phyloP scores from a whole-genome alignment of 2,888 invertebrate genomes.

The Hybos culiciformis region DNA sequence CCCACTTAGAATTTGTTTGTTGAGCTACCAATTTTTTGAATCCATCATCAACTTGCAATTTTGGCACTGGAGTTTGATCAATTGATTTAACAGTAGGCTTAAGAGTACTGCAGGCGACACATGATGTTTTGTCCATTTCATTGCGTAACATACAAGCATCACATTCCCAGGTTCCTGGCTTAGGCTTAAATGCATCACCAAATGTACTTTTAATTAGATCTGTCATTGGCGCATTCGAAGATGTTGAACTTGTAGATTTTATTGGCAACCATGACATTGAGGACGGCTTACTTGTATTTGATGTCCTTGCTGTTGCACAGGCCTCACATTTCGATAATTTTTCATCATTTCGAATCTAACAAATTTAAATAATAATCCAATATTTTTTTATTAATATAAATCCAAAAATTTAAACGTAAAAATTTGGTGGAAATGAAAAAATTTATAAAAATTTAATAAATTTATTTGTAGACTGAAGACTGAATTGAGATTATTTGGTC shows the following conservation, averaged over 20 bases:
- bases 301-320: constrained; percentile 38
- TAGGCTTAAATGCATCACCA: constrained; percentile 39
- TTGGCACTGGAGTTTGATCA: constrained; percentile 10
- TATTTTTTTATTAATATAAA: no score
- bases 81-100: constrained; percentile 25
- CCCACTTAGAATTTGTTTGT: constrained; percentile 39
- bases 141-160: constrained; percentile 43
- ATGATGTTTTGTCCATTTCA: constrained; percentile 33
- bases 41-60: constrained; percentile 22
- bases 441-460: no score
- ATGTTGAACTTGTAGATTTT: not conserved
- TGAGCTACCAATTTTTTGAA: constrained; percentile 29
- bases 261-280: constrained; percentile 10
- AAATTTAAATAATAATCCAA: not conserved
- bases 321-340: constrained; percentile 39
- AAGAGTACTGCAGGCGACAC: constrained; percentile 41
- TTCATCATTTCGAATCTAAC: constrained; percentile 41
- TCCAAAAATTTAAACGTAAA: no score
- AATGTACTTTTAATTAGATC: constrained; percentile 20
- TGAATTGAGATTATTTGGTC: no score
- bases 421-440: no score
- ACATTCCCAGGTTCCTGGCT: constrained; percentile 45
- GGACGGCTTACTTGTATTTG: constrained; percentile 10
- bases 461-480: no score
- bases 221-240: constrained; percentile 1